These are phyloP conservation scores for Protula sp. DNA, from an alignment of 2,888 invertebrate species.

Conservation along the genomic window DNA sequence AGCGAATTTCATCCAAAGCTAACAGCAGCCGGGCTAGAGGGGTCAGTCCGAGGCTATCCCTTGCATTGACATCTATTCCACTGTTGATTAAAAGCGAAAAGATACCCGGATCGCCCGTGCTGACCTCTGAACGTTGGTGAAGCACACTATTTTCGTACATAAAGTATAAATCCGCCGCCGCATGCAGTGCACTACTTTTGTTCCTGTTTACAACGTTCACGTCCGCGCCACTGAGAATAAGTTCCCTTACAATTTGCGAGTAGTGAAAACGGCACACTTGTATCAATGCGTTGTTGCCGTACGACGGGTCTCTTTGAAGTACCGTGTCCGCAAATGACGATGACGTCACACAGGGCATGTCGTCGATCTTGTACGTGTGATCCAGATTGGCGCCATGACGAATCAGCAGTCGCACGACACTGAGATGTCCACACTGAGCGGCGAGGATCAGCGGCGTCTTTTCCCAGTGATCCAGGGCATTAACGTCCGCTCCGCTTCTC, in stretches of 20 bases:
- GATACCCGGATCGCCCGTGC: too few relatives aligned
- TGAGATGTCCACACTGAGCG: neutral
- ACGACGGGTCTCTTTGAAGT: conserved; percentile 5
- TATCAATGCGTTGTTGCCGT: conserved; percentile 8
- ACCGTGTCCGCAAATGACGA: too few relatives aligned
- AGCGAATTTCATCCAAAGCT: too few relatives aligned
- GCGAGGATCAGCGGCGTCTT: conserved; percentile 10
- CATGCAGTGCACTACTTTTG: conserved; percentile 11
- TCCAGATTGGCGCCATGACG: conserved; percentile 6
- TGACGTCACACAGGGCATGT: too few relatives aligned
- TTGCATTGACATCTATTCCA: too few relatives aligned
- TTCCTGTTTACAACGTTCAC: conserved; percentile 1
- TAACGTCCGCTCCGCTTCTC: conserved; percentile 3
- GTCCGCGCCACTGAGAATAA: conserved; percentile 2
- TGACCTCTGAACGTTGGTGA: too few relatives aligned
- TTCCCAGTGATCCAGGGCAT: conserved; percentile 2
- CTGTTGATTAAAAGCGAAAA: too few relatives aligned
- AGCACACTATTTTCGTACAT: too few relatives aligned
- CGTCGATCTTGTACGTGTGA: neutral
- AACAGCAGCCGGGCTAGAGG: too few relatives aligned
- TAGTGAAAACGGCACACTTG: conserved; percentile 12
- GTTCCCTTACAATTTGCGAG: conserved; percentile 1
- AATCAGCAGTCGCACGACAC: conserved; percentile 8
- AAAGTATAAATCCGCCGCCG: too few relatives aligned
- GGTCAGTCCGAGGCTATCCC: too few relatives aligned